Percentiles rank a stretch among this genome's conserved stretches.
These are phyloP conservation scores for Etheostoma cragini DNA, from an alignment of 2,113 vertebrate genomes.

Conservation along the genomic window DNA sequence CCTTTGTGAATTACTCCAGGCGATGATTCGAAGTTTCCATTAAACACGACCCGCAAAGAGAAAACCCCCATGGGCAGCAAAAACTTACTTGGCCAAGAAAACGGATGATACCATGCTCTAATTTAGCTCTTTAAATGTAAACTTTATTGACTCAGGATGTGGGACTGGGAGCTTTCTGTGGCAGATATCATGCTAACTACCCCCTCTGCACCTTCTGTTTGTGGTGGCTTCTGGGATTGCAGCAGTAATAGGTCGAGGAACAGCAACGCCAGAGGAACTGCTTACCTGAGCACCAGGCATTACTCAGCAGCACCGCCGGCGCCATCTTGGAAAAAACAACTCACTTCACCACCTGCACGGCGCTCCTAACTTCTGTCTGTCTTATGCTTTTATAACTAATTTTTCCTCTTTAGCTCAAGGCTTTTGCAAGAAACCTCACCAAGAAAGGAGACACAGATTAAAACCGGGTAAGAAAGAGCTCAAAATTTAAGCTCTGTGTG, in stretches of 20 bases:
- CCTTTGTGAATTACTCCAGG: background rate
- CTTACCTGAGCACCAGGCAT: slow-evolving; percentile 71
- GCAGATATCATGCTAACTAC: slow-evolving; percentile 16
- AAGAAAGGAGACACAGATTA: background rate
- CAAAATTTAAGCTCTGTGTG: background rate
- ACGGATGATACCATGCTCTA: background rate
- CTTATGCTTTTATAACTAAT: background rate
- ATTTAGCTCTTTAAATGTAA: slow-evolving; percentile 47
- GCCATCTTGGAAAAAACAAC: slow-evolving; percentile 31
- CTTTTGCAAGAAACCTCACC: background rate
- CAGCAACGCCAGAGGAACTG: slow-evolving; percentile 42
- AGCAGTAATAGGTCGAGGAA: slow-evolving; percentile 49
- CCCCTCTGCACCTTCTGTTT: background rate
- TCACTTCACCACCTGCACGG: background rate
- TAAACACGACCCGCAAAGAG: background rate
- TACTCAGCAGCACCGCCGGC: slow-evolving; percentile 56
- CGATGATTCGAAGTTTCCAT: slow-evolving; percentile 4
- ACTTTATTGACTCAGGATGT: slow-evolving; percentile 27
- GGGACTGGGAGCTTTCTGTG: background rate
- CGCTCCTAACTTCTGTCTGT: slow-evolving; percentile 3
- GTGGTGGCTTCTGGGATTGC: slow-evolving; percentile 44
- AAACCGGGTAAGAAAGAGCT: background rate
- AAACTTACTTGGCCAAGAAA: slow-evolving; percentile 4
- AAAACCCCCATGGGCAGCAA: slow-evolving; percentile 3
- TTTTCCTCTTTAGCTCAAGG: background rate